These are phyloP conservation scores for Marmota monax DNA, from an alignment of 2,113 vertebrate genomes.

Conservation along the genomic window DNA sequence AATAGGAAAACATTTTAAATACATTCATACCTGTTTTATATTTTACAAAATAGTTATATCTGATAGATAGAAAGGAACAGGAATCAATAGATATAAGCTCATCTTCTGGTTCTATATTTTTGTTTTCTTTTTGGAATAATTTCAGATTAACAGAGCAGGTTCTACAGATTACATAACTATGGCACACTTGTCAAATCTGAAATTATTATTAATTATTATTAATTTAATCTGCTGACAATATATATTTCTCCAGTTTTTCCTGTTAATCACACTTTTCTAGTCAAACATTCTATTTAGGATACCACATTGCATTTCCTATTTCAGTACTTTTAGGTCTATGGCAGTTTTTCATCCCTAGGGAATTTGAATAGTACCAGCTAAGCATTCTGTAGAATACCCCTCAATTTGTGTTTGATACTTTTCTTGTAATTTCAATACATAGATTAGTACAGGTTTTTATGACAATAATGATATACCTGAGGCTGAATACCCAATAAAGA, in stretches of 20 bases:
- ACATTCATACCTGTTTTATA: neutral
- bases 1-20: neutral
- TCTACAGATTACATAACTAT: neutral
- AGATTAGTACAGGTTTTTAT: neutral
- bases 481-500: neutral
- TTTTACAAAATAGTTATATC: neutral
- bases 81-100: neutral
- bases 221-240: neutral
- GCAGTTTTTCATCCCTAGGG: neutral
- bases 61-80: neutral
- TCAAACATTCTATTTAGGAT: neutral
- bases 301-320: neutral
- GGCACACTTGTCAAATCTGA: neutral
- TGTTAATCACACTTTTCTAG: neutral
- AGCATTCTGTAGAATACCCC: neutral
- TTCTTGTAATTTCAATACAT: neutral
- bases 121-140: neutral
- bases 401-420: neutral
- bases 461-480: neutral
- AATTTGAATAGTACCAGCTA: neutral
- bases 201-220: neutral
- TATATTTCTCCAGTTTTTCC: neutral
- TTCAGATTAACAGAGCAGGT: neutral
- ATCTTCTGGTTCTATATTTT: neutral
- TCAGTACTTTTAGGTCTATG: neutral